phyloP scores from a whole-genome alignment of 2,113 vertebrate species.

The Gracilinanus agilis region DNA sequence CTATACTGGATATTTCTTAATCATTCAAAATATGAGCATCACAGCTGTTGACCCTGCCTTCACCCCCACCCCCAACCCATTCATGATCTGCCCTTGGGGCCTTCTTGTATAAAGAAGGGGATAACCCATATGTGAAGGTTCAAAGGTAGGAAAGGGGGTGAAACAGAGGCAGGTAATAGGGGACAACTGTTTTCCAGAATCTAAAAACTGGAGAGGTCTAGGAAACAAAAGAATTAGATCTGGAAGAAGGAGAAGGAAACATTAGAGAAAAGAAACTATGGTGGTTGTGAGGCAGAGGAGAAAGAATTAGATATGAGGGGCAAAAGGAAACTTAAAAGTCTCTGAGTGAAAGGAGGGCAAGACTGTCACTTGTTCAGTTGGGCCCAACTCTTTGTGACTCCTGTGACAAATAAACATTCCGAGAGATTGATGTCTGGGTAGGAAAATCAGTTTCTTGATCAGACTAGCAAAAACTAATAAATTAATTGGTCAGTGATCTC shows the following conservation, averaged over 20 bases:
- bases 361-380: not conserved
- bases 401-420: not conserved
- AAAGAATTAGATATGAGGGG: not conserved
- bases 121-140: constrained; percentile 13
- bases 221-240: not conserved
- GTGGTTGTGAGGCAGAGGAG: not conserved
- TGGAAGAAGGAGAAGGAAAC: not conserved
- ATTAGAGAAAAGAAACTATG: not conserved
- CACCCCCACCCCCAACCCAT: not conserved
- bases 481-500: no score
- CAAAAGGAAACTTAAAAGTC: no score
- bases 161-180: not conserved
- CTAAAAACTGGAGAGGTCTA: constrained; percentile 14
- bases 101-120: not conserved
- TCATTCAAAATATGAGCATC: constrained; percentile 1
- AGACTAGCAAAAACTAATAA: no score
- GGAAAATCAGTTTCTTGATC: no score
- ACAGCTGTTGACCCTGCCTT: not conserved
- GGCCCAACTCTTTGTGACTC: not conserved
- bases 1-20: constrained; percentile 26
- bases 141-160: constrained; percentile 26
- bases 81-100: not conserved
- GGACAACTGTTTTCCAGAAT: constrained; percentile 21
- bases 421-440: no score
- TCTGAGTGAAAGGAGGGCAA: constrained; percentile 2